Evolutionary conservation across 2,797 vertebrate genomes (phyloP).

Genomic region (Enteromius trimaculatus): DNA sequence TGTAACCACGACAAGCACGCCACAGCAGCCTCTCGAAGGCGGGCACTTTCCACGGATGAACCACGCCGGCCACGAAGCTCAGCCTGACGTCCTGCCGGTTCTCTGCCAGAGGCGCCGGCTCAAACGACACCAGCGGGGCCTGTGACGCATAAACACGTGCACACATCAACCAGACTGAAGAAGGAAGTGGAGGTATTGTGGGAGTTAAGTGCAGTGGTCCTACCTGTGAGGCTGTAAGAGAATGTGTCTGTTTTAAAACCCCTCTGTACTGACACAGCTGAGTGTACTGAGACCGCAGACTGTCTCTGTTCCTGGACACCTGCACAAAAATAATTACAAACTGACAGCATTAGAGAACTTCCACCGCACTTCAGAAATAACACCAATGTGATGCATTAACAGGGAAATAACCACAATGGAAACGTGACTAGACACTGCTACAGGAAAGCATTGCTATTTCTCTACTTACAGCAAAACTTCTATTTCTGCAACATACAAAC

Average conservation of each 20-base stretch:
- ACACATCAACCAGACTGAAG: neutral
- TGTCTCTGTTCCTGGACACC: slow-evolving; percentile 70
- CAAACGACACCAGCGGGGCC: slow-evolving; percentile 49
- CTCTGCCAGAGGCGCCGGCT: slow-evolving; percentile 44
- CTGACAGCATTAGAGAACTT: neutral
- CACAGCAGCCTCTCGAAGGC: slow-evolving; percentile 85
- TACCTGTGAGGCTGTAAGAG: slow-evolving; percentile 69
- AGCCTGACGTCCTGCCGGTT: slow-evolving; percentile 59
- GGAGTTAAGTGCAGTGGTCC: neutral
- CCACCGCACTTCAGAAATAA: neutral
- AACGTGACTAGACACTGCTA: neutral
- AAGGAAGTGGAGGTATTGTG: neutral
- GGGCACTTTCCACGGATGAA: slow-evolving; percentile 80
- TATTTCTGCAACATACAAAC: no score
- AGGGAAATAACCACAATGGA: neutral
- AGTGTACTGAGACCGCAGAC: slow-evolving; percentile 74
- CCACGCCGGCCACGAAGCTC: slow-evolving; percentile 81
- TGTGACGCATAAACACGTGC: neutral
- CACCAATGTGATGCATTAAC: neutral
- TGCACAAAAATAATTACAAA: neutral
- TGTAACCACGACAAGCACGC: slow-evolving; percentile 85
- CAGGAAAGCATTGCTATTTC: no score
- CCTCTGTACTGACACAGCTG: slow-evolving; percentile 74
- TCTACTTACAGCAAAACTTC: no score
- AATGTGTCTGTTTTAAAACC: slow-evolving; percentile 77